Percentiles rank a stretch among this genome's conserved stretches.
phyloP scores from a whole-genome alignment of 2,113 vertebrate genomes.

The Micronycteris hirsuta region DNA sequence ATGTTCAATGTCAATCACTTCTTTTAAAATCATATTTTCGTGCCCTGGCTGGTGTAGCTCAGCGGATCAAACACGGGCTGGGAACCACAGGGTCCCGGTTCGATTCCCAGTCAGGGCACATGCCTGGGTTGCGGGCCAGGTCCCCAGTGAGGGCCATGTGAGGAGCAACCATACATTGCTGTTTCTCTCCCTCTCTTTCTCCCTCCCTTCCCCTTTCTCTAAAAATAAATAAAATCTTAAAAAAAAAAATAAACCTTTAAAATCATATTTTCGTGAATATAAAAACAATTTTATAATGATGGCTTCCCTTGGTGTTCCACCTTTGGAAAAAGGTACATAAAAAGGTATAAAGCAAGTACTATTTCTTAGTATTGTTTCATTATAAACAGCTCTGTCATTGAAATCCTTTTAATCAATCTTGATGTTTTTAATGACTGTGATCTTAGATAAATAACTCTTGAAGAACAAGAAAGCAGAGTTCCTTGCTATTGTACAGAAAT shows the following conservation, averaged over 20 bases:
- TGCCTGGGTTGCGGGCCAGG: no score
- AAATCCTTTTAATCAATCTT: not conserved
- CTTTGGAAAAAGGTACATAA: not conserved
- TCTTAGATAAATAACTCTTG: not conserved
- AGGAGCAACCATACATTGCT: no score
- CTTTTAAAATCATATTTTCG: not conserved
- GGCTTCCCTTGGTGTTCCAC: not conserved
- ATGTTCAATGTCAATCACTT: not conserved
- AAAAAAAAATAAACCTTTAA: no score
- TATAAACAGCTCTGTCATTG: not conserved
- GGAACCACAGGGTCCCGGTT: no score
- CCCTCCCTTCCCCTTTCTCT: no score
- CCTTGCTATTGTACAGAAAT: not conserved
- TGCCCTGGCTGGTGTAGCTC: no score
- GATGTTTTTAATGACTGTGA: not conserved
- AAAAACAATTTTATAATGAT: not conserved
- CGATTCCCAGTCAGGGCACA: no score
- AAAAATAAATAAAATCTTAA: no score
- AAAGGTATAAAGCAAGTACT: not conserved
- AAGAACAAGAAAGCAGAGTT: slow-evolving; percentile 2
- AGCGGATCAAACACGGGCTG: no score
- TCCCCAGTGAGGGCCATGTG: no score
- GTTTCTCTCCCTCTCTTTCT: no score
- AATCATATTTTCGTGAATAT: not conserved
- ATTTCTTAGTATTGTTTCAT: slow-evolving; percentile 5